These are phyloP conservation scores for Drosophila takahashii DNA, from an alignment of 1,140 invertebrate genomes.

Conservation along the genomic window DNA sequence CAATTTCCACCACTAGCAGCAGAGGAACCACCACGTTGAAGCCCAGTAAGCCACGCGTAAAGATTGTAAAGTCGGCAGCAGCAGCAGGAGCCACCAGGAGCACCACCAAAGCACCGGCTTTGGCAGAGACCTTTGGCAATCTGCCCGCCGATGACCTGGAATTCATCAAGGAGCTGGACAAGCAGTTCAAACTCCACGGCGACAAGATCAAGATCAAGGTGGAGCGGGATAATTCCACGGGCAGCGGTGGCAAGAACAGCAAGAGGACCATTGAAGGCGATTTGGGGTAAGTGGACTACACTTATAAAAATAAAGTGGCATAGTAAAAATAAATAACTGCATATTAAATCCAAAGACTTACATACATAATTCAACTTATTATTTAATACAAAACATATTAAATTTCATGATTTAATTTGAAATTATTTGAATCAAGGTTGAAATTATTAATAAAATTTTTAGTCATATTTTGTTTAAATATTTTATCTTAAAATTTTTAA, in stretches of 20 bases:
- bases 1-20: conserved; percentile 31
- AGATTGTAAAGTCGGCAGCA: conserved; percentile 29
- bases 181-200: conserved; percentile 81
- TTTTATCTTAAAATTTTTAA: no score
- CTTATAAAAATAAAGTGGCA: no score
- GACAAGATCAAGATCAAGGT: conserved; percentile 83
- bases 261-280: conserved; percentile 84
- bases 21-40: conserved; percentile 41
- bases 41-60: conserved; percentile 67
- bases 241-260: conserved; percentile 59
- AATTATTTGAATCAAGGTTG: no score
- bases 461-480: no score
- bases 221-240: conserved; percentile 73
- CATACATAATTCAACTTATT: no score
- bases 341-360: no score
- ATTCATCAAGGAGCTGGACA: conserved; percentile 84
- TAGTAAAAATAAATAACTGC: no score
- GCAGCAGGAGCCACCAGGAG: conserved; percentile 1
- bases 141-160: conserved; percentile 79
- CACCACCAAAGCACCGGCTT: conserved; percentile 38
- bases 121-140: conserved; percentile 68
- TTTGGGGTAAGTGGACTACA: conserved; percentile 65
- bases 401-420: no score
- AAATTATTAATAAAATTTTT: no score
- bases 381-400: no score